Base-by-base conservation (phyloP, 1,140 invertebrate genomes). In the Spodoptera litura region DNA sequence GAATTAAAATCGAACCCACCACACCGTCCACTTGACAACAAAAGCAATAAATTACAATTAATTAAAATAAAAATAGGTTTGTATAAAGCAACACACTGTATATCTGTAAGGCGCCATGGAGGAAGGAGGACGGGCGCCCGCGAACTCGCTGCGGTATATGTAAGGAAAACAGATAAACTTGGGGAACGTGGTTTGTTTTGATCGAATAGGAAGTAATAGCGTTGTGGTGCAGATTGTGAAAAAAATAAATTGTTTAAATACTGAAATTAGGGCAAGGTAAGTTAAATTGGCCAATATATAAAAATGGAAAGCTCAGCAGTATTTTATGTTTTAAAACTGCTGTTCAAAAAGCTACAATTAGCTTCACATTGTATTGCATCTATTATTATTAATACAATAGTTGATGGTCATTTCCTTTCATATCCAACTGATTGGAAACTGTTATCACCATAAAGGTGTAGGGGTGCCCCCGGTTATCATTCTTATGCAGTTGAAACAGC, bases 31-130 rank as follows among this genome's bases (percentile, higher is more conserved):
- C 59, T 20, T 51, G 73, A 77, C 49, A 76, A 51, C n/a, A 44
- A 53, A 68, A 51, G 74, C 62, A 68, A 76, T 74, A 80, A 83
- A 81, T 80, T 79, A 79, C 51, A 78, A 77, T 79, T 72, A 64
- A 82, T 80, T 80, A 80, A 84, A 83, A 73, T 79, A 68, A 74
- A 74, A 78, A 78, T 64, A 51, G 61, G 15, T n/a, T 52, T 11
- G 20, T 58, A 70, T n/a, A 71, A 58, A 66, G 53, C 59, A 81
- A 55, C 68, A 73, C 61, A 51, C 91, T 90, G 90, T 94, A 87
- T 87, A 92, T 85, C 80, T 53, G 86, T 88, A 93, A 93, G 93
- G 91, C 93, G 91, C 93, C 88, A 87, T 80, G 81, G 83, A 84
- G 90, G 87, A 87, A 83, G 84, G 83, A 88, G 90, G 90, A 87